Percentiles rank a stretch among this genome's conserved stretches.
These are phyloP conservation scores for Microplitis demolitor DNA, from an alignment of 1,140 invertebrate genomes.

Conservation along the genomic window DNA sequence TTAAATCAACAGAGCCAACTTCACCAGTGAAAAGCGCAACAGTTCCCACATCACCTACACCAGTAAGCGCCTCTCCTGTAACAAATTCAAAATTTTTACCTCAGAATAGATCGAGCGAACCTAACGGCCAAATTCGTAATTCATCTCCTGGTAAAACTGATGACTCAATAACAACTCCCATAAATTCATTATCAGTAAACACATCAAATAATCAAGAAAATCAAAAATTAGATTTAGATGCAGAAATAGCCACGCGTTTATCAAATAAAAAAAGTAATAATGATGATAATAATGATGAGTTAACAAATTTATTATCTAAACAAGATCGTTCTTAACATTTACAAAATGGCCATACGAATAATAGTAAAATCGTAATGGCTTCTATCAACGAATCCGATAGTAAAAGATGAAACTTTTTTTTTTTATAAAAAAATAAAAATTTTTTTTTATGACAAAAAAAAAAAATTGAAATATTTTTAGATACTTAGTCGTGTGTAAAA, in stretches of 20 bases:
- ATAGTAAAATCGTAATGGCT: constrained; percentile 22
- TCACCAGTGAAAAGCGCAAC: constrained; percentile 46
- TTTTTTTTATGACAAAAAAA: too few relatives aligned
- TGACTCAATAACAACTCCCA: neutral
- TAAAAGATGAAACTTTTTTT: neutral
- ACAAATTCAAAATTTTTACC: constrained; percentile 50
- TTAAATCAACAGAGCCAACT: constrained; percentile 30
- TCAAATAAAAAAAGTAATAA: constrained; percentile 37
- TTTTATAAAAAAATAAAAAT: too few relatives aligned
- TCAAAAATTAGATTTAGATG: constrained; percentile 37
- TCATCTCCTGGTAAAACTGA: constrained; percentile 42
- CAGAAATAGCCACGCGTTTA: constrained; percentile 39
- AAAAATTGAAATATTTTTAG: too few relatives aligned
- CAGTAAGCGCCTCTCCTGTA: constrained; percentile 52
- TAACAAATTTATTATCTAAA: constrained; percentile 45
- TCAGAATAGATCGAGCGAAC: constrained; percentile 36
- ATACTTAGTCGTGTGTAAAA: too few relatives aligned
- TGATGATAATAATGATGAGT: constrained; percentile 44
- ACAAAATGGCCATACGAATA: constrained; percentile 40
- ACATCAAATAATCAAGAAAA: constrained; percentile 34
- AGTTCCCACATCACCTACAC: constrained; percentile 49
- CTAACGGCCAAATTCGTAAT: constrained; percentile 53
- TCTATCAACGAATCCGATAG: constrained; percentile 5
- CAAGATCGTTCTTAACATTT: constrained; percentile 54
- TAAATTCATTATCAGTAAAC: neutral